A percentile compares a stretch with the other conserved stretches of the same genome.
phyloP scores from a whole-genome alignment of 2,888 invertebrate genomes.

The Exephanes ischioxanthus region DNA sequence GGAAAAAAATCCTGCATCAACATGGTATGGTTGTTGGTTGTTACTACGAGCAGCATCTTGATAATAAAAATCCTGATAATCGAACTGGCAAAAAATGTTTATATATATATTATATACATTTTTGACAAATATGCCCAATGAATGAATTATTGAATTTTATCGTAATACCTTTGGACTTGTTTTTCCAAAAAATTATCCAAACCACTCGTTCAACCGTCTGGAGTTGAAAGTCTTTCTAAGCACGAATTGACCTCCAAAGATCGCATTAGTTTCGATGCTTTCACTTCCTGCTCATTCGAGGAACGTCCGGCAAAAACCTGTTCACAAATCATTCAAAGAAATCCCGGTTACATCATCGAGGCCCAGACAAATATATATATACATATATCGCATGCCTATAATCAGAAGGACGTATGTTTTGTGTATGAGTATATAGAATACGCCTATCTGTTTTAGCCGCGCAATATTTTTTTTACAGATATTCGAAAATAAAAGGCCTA shows the following conservation, averaged over 20 bases:
- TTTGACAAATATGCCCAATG: not conserved
- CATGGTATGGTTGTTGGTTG: conserved; percentile 3
- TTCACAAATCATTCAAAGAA: conserved; percentile 5
- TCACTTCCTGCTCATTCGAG: conserved; percentile 1
- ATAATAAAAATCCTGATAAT: not conserved
- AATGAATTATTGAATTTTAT: not conserved
- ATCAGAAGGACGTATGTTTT: not conserved
- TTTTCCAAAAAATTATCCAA: not conserved
- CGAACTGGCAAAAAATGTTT: not conserved
- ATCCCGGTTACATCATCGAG: not conserved
- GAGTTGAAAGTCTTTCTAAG: not conserved
- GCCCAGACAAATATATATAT: not conserved
- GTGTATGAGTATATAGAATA: no score
- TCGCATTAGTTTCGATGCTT: conserved; percentile 7
- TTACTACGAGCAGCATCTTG: not conserved
- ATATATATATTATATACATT: not conserved
- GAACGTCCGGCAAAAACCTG: conserved; percentile 12
- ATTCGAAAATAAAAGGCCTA: not conserved
- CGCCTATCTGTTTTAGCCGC: not conserved
- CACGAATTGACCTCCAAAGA: conserved; percentile 4
- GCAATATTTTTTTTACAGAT: not conserved
- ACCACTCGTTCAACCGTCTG: not conserved
- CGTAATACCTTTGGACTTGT: not conserved
- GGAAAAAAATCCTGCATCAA: not conserved
- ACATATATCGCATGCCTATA: not conserved